Evolutionary conservation across 2,797 vertebrate species (phyloP), one percentile per base, ranked within the genome.

Genomic region (Botia kubotai): DNA sequence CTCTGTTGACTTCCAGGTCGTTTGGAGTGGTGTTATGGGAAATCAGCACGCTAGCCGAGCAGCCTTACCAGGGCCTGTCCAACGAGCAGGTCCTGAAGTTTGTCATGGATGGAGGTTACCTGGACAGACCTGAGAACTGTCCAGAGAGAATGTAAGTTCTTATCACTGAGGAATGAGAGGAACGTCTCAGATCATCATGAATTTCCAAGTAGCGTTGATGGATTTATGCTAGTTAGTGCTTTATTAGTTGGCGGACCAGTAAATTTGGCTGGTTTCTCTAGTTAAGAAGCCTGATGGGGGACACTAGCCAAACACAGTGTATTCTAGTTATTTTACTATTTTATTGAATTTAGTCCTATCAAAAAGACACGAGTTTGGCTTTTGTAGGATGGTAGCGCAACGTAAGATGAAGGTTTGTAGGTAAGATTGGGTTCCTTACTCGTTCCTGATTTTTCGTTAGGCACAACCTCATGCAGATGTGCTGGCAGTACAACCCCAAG

Each of bases 1-100:
- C 3, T 17, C 10, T 55, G 7, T 46, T 70, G 43, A 46, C 1
- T 33, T 13, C 52, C 89, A 99, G 97, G 98, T 99, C 97, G 0
- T 99, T 99, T 50, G 98, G 98, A 0, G 97, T 99, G 16, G 98
- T 99, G 60, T 91, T 99, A 48, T 99, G 98, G 98, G 98, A 99
- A 89, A 97, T 99, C 83, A 97, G 92, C 86, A 99, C 96, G 0
- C 86, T 99, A 73, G 97, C 98, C 0, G 98, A 99, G 87, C 98
- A 99, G 92, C 98, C 98, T 0, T 99, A 99, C 91, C 98, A 99
- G 89, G 98, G 98, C 6, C 92, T 99, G 72, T 99, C 98, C 79
- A 99, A 99, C 0, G 98, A 99, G 76, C 98, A 99, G 92, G 98
- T 99, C 84, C 91, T 99, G 0, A 99, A 99, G 86, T 99, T 98